Evolutionary conservation across 2,797 vertebrate species (phyloP), one percentile per base, ranked within the genome.

Genomic region (Dryobates pubescens): DNA sequence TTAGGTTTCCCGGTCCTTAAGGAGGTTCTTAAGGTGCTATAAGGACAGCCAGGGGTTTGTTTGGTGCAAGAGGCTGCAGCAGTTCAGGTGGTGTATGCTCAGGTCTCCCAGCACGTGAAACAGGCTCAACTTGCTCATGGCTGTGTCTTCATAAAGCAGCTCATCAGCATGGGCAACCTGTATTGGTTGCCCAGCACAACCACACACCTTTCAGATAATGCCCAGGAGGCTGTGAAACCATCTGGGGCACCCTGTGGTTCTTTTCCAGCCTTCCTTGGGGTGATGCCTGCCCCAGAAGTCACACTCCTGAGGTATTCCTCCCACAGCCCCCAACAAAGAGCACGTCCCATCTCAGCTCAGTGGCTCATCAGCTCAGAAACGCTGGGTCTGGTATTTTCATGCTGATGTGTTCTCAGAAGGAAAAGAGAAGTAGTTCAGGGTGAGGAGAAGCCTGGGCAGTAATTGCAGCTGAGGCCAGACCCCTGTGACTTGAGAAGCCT

Each of bases 1-100:
- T 56, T 18, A 4, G 3, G 5, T 75, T 80, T 89, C 38, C 36
- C 63, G 53, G 49, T 49, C 49, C 12, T 49, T 49, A 49, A 49
- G 49, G 22, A 23, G 22, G 22, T 24, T 49, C 22, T 13, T 49
- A 13, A 49, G 49, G 22, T 23, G 47, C 22, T 49, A 23, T 49
- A 49, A 23, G 47, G 17, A 45, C 0, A 7, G 41, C 11, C 65
- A 19, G 14, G 30, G 62, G 43, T 8, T 64, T 53, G 14, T 24
- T 70, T 1, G 0, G 18, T 47, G 49, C 34, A 41, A 69, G 62
- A 85, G 72, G 17, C 19, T 65, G 78, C 32, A 69, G 47, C 18
- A 59, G 18, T 36, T 2, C 36, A 36, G 3, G 2, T 13, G 16
- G 62, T 10, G 1, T n/a, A 20, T 2, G 32, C 14, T 36, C 0